Evolutionary conservation across 2,888 invertebrate species (phyloP).

Genomic region (Hemicrepidius hirtus): DNA sequence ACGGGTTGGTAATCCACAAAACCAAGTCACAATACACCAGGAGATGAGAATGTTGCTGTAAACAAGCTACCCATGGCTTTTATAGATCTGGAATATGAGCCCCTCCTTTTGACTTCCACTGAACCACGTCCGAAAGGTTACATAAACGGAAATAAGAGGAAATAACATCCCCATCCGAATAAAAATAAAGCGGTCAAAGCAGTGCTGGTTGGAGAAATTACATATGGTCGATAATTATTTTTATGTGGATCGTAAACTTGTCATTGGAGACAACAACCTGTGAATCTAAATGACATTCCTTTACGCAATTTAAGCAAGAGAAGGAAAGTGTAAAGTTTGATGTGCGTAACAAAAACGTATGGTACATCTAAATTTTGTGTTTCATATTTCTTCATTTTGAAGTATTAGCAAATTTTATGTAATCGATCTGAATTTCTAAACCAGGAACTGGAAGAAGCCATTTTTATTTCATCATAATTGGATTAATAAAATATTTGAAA

Average conservation of each 20-base stretch:
- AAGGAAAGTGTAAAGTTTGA: constrained; percentile 5
- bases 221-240: constrained; percentile 2
- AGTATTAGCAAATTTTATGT: neutral
- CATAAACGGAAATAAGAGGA: constrained; percentile 39
- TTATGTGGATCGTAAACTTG: constrained; percentile 11
- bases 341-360: constrained; percentile 6
- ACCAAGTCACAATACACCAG: constrained; percentile 52
- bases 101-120: constrained; percentile 33
- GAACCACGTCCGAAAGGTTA: constrained; percentile 19
- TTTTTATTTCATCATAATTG: too few relatives aligned
- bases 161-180: constrained; percentile 41
- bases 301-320: neutral
- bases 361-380: constrained; percentile 15
- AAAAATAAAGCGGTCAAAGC: constrained; percentile 15
- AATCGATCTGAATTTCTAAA: too few relatives aligned
- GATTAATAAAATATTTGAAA: too few relatives aligned
- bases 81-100: constrained; percentile 42
- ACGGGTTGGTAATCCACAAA: constrained; percentile 56
- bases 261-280: neutral
- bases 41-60: constrained; percentile 48
- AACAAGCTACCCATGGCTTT: constrained; percentile 5
- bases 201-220: constrained; percentile 6
- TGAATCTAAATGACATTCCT: constrained; percentile 1
- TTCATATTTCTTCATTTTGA: constrained; percentile 1
- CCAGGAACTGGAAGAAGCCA: too few relatives aligned